These are phyloP conservation scores for Caranx melampygus DNA, from an alignment of 2,113 vertebrate species.

Conservation along the genomic window DNA sequence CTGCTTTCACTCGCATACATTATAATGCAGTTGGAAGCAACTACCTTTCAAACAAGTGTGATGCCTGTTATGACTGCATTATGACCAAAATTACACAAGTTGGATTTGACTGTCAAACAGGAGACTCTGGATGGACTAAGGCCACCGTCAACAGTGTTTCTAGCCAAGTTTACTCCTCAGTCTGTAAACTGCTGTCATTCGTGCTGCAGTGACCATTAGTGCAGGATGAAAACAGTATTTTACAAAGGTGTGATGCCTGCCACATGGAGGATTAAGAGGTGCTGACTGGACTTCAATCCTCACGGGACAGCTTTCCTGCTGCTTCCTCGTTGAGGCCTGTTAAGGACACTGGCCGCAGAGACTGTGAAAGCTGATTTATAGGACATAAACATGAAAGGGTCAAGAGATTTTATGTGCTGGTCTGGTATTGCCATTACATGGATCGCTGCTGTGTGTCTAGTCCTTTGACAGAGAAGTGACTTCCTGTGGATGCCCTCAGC, in stretches of 20 bases:
- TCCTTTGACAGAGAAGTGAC: conserved; percentile 15
- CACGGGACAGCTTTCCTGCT: conserved; percentile 30
- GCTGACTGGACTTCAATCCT: background rate
- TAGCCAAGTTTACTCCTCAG: background rate
- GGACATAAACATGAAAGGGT: conserved; percentile 51
- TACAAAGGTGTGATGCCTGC: background rate
- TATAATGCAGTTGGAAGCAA: conserved; percentile 4
- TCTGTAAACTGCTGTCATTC: background rate
- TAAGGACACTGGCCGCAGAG: conserved; percentile 15
- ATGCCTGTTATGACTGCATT: conserved; percentile 15
- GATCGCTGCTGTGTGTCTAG: conserved; percentile 27
- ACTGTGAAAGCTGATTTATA: conserved; percentile 59
- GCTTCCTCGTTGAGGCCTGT: conserved; percentile 1
- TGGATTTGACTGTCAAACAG: background rate
- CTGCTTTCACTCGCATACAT: conserved; percentile 23
- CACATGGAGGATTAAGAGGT: conserved; percentile 19
- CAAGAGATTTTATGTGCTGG: conserved; percentile 48
- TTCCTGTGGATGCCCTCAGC: conserved; percentile 1
- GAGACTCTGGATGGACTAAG: background rate
- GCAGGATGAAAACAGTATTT: conserved; percentile 22
- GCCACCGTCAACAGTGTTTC: background rate
- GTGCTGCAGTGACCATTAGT: background rate
- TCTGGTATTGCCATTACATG: conserved; percentile 61
- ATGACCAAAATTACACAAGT: background rate
- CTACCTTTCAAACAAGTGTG: conserved; percentile 1